Conservation (phyloP, 2,888 invertebrate genomes). For the Drosophila ezoana region DNA sequence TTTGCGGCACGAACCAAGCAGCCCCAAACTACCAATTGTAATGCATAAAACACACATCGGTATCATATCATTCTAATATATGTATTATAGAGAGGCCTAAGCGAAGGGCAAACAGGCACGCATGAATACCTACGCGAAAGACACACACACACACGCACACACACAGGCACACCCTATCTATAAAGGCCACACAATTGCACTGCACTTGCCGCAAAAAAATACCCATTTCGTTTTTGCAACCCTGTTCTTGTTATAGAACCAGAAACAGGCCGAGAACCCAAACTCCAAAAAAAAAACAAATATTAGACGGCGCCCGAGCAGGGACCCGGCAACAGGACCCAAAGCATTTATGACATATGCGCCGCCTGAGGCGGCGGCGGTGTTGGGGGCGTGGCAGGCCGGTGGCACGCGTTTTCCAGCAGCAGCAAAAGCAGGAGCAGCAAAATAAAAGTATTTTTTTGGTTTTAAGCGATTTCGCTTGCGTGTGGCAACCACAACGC, state of each 20-base stretch:
- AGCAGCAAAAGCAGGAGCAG: no score
- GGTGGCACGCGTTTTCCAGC: conserved; percentile 26
- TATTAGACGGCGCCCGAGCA: not conserved
- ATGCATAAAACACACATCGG: conserved; percentile 55
- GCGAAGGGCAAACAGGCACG: conserved; percentile 39
- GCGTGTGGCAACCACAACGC: conserved; percentile 43
- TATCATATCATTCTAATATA: conserved; percentile 66
- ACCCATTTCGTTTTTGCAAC: conserved; percentile 64
- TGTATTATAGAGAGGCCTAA: conserved; percentile 32
- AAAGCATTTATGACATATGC: conserved; percentile 73
- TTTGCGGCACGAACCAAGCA: conserved; percentile 36
- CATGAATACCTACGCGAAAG: conserved; percentile 54
- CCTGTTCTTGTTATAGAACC: conserved; percentile 35
- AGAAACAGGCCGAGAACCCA: conserved; percentile 24
- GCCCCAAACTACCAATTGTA: not conserved
- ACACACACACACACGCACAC: conserved; percentile 18
- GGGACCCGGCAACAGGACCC: conserved; percentile 12
- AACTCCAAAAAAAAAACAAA: conserved; percentile 17
- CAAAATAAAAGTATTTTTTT: conserved; percentile 45
- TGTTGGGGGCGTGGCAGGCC: conserved; percentile 2
- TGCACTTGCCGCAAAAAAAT: conserved; percentile 68
- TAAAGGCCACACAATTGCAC: conserved; percentile 69
- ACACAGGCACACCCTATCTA: conserved; percentile 53
- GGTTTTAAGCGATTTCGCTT: conserved; percentile 68
- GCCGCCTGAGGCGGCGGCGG: no score